These are phyloP conservation scores for Apeira syringaria DNA, from an alignment of 2,888 invertebrate species.

Conservation along the genomic window DNA sequence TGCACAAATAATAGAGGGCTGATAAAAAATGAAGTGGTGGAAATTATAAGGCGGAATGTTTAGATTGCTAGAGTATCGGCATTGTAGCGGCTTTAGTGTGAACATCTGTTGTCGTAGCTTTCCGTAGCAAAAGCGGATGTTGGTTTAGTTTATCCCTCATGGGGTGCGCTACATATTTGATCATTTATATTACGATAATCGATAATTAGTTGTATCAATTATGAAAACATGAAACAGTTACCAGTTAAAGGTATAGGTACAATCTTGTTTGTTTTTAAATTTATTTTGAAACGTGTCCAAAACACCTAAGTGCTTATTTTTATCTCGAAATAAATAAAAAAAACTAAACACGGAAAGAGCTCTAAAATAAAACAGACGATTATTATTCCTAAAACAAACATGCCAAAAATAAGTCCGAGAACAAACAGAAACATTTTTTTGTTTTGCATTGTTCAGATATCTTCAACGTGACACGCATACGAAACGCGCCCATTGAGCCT, in stretches of 20 bases:
- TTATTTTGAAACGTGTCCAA: no score
- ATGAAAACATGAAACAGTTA: no score
- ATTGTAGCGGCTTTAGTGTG: constrained; percentile 40
- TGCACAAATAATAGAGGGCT: constrained; percentile 34
- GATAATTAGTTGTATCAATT: no score
- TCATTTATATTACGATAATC: no score
- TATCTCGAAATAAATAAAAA: no score
- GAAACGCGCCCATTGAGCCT: constrained; percentile 19
- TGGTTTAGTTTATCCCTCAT: no score
- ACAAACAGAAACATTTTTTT: constrained; percentile 16
- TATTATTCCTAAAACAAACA: constrained; percentile 5
- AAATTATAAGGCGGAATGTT: constrained; percentile 57
- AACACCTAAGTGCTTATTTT: no score
- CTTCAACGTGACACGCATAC: constrained; percentile 15
- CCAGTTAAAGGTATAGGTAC: no score
- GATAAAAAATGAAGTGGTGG: constrained; percentile 59
- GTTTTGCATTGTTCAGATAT: constrained; percentile 13
- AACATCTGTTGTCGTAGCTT: constrained; percentile 28
- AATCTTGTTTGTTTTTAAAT: no score
- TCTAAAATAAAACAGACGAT: constrained; percentile 5
- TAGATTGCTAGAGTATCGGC: constrained; percentile 44
- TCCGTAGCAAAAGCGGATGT: constrained; percentile 13
- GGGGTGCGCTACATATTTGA: no score
- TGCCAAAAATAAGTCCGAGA: constrained; percentile 14
- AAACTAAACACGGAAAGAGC: no score